Conservation (phyloP, 2,888 invertebrate species). For the Portevinia maculata region DNA sequence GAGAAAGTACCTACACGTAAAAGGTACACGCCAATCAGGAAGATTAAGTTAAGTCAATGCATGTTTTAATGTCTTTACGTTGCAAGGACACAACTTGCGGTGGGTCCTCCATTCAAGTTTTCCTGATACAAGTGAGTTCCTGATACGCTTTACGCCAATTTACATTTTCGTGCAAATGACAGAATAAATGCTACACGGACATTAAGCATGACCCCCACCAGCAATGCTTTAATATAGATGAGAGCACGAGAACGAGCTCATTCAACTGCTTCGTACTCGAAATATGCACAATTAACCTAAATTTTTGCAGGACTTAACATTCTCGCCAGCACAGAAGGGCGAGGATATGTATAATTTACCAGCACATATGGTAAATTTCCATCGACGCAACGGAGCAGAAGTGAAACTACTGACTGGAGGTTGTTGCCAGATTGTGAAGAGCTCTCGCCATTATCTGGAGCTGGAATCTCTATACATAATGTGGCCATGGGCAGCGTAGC, state of each 20-base stretch:
- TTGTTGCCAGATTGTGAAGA: slow-evolving; percentile 19
- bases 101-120: background rate
- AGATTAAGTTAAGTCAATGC: slow-evolving; percentile 2
- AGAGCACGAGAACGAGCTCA: background rate
- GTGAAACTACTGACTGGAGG: slow-evolving; percentile 14
- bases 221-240: slow-evolving; percentile 1
- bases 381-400: too few species aligned
- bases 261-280: background rate
- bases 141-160: slow-evolving; percentile 14
- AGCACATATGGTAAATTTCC: slow-evolving; percentile 42
- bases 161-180: slow-evolving; percentile 59
- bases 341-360: slow-evolving; percentile 28
- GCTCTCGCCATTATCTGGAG: slow-evolving; percentile 24
- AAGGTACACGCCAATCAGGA: too few species aligned
- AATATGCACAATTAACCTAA: slow-evolving; percentile 65
- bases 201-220: slow-evolving; percentile 32
- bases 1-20: background rate
- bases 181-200: slow-evolving; percentile 56
- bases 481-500: slow-evolving; percentile 7
- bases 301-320: slow-evolving; percentile 48
- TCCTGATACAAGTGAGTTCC: background rate
- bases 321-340: slow-evolving; percentile 2
- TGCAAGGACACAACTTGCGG: background rate
- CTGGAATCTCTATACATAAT: background rate
- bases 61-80: background rate